Evolutionary conservation across 2,888 invertebrate genomes (phyloP), one percentile per base, ranked within the genome.

Genomic region (Exocentrus adspersus): DNA sequence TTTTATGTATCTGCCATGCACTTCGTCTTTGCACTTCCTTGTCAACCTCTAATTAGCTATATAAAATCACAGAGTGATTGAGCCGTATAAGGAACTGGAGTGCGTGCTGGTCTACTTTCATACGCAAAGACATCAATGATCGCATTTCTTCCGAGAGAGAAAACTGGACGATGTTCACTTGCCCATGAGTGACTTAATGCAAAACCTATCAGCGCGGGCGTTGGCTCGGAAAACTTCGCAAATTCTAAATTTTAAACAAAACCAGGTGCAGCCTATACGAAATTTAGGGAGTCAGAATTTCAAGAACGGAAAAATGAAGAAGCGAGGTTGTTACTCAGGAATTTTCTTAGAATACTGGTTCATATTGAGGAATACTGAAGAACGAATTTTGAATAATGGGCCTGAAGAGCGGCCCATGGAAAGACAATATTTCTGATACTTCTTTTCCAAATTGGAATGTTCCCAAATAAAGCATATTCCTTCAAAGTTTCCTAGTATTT

Each of bases 101-200:
- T 73, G 73, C 74, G 71, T 71, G 68, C 64, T 70, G 76, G 69
- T 75, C 77, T 66, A 75, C 75, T 77, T 77, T 76, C 75, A 60
- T 72, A 71, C 73, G 72, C 74, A 72, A 60, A 65, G 60, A 65
- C 67, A 74, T 74, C 73, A 72, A 32, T 69, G 73, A 70, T 72
- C 60, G 70, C 72, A 72, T 73, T 74, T 72, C 75, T 74, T 71
- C 59, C 67, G 76, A 77, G 77, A 77, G 77, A 77, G 76, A 77
- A 76, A 77, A 77, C 72, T 74, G 70, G 69, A 68, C 66, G 62
- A 60, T 67, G 64, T 68, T 45, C 46, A 20, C 30, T 45, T 57
- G 57, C 46, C 57, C 73, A 69, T 57, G 51, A 52, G 57, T 54
- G 16, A 28, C 54, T 54, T 17, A 24, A 54, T 70, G 72, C 75